phyloP scores from a whole-genome alignment of 2,113 vertebrate species.

The Hemichromis elongatus region DNA sequence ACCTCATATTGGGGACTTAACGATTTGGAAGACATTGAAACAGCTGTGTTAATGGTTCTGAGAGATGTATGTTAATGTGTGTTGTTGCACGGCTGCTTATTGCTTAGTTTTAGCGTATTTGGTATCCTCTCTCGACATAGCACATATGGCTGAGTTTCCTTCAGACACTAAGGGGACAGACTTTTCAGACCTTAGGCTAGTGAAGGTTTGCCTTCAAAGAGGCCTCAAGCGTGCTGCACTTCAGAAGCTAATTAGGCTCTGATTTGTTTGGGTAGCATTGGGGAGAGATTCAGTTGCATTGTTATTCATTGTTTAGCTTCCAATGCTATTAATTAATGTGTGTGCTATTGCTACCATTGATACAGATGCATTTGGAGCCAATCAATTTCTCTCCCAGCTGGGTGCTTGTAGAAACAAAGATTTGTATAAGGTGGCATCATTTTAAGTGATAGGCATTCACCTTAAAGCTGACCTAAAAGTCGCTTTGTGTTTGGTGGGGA shows the following conservation, averaged over 20 bases:
- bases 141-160: background rate
- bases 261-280: background rate
- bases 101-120: background rate
- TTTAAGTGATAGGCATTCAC: no score
- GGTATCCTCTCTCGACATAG: background rate
- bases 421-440: no score
- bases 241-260: background rate
- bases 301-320: background rate
- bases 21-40: background rate
- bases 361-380: no score
- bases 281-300: background rate
- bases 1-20: background rate
- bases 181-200: background rate
- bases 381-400: no score
- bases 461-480: no score
- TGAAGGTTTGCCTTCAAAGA: background rate
- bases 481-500: no score
- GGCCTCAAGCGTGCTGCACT: background rate
- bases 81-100: background rate
- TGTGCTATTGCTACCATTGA: no score
- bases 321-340: background rate
- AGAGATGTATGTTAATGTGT: background rate
- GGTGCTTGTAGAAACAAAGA: no score
- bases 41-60: background rate
- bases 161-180: rapidly evolving